Base-by-base conservation (phyloP, 1,140 invertebrate species). In the Apis dorsata region DNA sequence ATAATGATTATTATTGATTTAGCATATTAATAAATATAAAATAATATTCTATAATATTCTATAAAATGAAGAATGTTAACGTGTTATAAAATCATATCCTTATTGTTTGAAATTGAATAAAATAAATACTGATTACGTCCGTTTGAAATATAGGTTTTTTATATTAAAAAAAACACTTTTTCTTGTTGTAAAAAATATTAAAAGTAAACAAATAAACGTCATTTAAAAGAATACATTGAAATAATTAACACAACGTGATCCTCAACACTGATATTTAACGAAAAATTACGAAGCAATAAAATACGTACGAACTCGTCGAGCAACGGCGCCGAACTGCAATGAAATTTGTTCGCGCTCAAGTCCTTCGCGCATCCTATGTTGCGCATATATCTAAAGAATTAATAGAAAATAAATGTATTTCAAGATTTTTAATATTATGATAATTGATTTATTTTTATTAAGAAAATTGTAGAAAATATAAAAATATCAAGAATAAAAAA, bases 301-400 rank as follows among this genome's bases (percentile, higher is more conserved):
- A 57, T 49, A 21, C 68, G 28, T 59, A 5, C 68, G 24, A 72
- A n/a, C 81, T 44, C 11, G 2, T 71, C 68, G 60, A 79, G 68
- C 59, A 59, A 65, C 59, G 60, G 21, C 76, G 75, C 55, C 17
- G 28, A 65, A 83, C 81, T 83, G 81, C 75, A 21, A 71, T 21
- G 12, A 70, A 63, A 79, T 57, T 79, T 49, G 51, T 83, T 83
- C 81, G 81, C 81, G 81, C 81, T 83, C 68, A 71, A 83, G 57
- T 65, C 68, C 2, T 15, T 28, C n/a, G 81, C 81, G 81, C 81
- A 83, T 21, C 59, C 11, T 1, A 10, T 51, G 5, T n/a, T 28
- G 81, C 81, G 75, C 75, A 83, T 55, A 51, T 49, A 57, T 24
- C 21, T 12, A 11, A 65, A 49, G 2, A 69, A 68, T 60, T 77